Conservation (phyloP, 2,113 vertebrate species). For the Ovis canadensis region DNA sequence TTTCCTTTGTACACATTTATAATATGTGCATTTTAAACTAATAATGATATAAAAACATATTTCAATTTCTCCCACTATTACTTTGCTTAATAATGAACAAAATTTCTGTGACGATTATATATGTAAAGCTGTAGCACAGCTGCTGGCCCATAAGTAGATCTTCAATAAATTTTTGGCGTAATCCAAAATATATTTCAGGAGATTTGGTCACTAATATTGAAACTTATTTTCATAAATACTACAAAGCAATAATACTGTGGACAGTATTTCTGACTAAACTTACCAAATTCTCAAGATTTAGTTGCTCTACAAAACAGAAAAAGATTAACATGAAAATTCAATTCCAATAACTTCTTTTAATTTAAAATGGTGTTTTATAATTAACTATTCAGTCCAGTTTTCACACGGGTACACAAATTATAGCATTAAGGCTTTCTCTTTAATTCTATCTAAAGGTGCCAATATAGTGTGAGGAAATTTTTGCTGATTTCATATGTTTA, state of each 20-base stretch:
- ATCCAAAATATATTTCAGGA: background rate
- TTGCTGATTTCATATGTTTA: background rate
- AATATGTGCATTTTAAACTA: background rate
- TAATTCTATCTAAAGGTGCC: background rate
- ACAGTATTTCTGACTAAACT: background rate
- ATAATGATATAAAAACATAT: background rate
- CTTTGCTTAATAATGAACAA: background rate
- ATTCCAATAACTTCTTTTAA: background rate
- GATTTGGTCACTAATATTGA: background rate
- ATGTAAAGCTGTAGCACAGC: background rate
- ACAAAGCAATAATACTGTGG: background rate
- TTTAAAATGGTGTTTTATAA: background rate
- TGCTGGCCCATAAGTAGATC: background rate
- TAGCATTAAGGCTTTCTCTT: background rate
- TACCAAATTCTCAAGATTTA: background rate
- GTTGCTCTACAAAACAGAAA: background rate
- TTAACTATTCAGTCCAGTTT: background rate
- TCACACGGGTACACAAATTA: background rate
- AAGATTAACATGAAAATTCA: background rate
- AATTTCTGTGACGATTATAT: background rate
- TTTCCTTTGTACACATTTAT: background rate
- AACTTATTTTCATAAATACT: background rate
- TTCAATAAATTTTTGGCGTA: background rate
- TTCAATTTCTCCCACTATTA: background rate
- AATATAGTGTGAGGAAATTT: background rate